phyloP scores from a whole-genome alignment of 2,113 vertebrate genomes.

The Campylomormyrus tamandua region DNA sequence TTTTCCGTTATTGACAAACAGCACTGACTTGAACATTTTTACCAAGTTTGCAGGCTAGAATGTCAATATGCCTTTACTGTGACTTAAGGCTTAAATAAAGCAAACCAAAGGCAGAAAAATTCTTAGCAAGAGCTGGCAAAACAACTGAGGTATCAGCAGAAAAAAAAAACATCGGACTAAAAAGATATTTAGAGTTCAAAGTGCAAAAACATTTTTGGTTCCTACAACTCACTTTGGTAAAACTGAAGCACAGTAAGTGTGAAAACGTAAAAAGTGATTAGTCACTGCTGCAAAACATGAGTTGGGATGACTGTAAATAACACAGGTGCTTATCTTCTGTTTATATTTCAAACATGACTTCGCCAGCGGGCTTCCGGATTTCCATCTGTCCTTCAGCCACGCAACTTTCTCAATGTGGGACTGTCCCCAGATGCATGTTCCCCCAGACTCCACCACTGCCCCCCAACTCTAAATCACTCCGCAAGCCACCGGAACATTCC shows the following conservation, averaged over 20 bases:
- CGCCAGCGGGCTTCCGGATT: not conserved
- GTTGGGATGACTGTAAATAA: not conserved
- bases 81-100: not conserved
- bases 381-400: not conserved
- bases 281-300: not conserved
- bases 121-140: not conserved
- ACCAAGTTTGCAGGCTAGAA: not conserved
- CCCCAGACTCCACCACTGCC: not conserved
- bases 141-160: not conserved
- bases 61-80: not conserved
- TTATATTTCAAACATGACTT: not conserved
- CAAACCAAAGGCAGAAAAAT: not conserved
- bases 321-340: not conserved
- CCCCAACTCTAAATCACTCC: not conserved
- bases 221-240: not conserved
- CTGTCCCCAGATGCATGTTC: not conserved
- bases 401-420: not conserved
- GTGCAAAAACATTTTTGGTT: not conserved
- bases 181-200: not conserved
- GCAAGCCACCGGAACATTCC: not conserved
- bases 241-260: not conserved
- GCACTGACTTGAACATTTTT: not conserved
- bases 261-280: not conserved
- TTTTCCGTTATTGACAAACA: not conserved
- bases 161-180: not conserved